Conservation (phyloP, 2,113 vertebrate species). For the Albula goreensis region DNA sequence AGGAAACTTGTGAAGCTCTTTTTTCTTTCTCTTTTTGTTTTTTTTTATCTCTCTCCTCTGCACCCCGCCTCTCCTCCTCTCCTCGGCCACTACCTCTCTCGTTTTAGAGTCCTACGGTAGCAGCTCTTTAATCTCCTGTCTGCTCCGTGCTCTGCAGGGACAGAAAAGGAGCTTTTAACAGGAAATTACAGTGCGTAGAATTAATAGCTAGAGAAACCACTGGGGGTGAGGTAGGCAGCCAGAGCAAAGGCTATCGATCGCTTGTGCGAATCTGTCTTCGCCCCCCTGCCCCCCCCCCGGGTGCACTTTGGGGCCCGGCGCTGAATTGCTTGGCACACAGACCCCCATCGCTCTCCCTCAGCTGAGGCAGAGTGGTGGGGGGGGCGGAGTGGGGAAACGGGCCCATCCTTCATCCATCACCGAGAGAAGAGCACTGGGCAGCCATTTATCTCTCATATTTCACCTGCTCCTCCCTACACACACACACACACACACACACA, state of each 20-base stretch:
- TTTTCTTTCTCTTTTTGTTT: too few relatives aligned
- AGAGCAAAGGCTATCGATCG: constrained; percentile 22
- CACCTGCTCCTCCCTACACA: neutral
- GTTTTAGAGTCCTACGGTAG: constrained; percentile 18
- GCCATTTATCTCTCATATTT: constrained; percentile 14
- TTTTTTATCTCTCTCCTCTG: too few relatives aligned
- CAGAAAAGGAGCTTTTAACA: constrained; percentile 37
- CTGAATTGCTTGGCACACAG: neutral
- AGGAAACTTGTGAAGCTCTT: neutral
- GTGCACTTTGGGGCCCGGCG: constrained; percentile 12
- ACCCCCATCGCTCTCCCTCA: constrained; percentile 13
- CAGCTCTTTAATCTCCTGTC: constrained; percentile 29
- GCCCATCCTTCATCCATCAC: constrained; percentile 7
- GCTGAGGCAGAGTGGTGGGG: neutral
- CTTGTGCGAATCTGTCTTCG: constrained; percentile 16
- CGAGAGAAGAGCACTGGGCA: neutral
- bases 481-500: neutral
- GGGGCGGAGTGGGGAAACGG: neutral
- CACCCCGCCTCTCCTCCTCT: neutral
- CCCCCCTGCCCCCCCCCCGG: neutral
- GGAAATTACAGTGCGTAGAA: constrained; percentile 35
- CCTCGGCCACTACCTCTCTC: neutral
- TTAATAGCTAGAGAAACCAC: constrained; percentile 33
- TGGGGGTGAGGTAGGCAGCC: constrained; percentile 29
- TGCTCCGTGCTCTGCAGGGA: constrained; percentile 28